phyloP scores from a whole-genome alignment of 2,113 vertebrate genomes.

The Salvator merianae region DNA sequence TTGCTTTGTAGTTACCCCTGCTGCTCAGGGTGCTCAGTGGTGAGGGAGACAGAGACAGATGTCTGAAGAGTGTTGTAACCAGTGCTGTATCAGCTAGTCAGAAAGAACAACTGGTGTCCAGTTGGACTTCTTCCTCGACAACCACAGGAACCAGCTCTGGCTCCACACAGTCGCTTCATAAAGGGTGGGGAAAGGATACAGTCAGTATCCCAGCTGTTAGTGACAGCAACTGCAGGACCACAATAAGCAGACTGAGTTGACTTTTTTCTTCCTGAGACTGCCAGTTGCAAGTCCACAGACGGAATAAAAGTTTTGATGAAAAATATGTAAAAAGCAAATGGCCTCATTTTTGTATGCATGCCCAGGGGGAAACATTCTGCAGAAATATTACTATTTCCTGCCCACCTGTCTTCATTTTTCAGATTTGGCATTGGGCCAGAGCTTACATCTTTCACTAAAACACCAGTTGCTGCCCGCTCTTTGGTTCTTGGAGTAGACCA shows the following conservation, averaged over 20 bases:
- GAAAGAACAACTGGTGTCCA: conserved; percentile 11
- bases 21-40: neutral
- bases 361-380: neutral
- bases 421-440: neutral
- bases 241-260: neutral
- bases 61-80: neutral
- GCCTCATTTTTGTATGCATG: neutral
- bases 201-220: conserved; percentile 23
- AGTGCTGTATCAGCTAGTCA: conserved; percentile 16
- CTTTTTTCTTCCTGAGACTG: neutral
- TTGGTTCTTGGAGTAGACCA: neutral
- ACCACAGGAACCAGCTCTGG: conserved; percentile 7
- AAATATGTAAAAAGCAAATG: neutral
- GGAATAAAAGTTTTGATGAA: neutral
- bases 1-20: neutral
- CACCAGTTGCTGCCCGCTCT: neutral
- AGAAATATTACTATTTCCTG: neutral
- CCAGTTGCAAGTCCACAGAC: neutral
- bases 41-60: neutral
- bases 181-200: neutral
- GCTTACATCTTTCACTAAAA: neutral
- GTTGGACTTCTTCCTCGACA: neutral
- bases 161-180: conserved; percentile 14
- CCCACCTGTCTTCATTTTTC: conserved; percentile 1
- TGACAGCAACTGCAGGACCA: neutral